Percentiles rank a stretch among this genome's conserved stretches.
Evolutionary conservation across 2,113 vertebrate genomes (phyloP).

Genomic region (Harpagus bidentatus): DNA sequence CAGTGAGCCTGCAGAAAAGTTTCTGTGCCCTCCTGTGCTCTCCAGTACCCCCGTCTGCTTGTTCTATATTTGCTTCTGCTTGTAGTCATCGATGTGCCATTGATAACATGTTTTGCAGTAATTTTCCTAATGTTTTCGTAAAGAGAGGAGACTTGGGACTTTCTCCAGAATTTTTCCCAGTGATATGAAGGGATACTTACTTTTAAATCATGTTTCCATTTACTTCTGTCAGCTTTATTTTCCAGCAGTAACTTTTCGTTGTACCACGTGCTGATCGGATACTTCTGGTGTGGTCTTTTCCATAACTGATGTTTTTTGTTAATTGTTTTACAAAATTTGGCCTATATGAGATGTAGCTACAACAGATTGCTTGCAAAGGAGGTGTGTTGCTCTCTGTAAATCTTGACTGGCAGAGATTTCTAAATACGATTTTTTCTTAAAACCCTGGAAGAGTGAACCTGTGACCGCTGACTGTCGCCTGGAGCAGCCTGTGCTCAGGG

Average conservation of each 20-base stretch:
- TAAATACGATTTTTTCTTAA: background rate
- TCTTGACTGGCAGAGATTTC: background rate
- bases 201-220: background rate
- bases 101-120: background rate
- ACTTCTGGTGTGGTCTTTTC: background rate
- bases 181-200: background rate
- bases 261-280: fast-evolving
- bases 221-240: background rate
- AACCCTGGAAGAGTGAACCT: background rate
- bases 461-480: background rate
- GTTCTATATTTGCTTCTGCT: background rate
- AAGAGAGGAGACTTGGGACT: background rate
- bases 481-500: background rate
- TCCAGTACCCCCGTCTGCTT: background rate
- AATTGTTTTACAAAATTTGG: background rate
- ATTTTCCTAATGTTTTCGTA: background rate
- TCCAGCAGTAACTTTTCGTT: background rate
- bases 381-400: background rate
- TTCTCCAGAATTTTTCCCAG: background rate
- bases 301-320: background rate
- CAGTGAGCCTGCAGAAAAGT: background rate
- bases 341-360: background rate
- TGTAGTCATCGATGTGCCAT: background rate
- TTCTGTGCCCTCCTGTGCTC: background rate
- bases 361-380: background rate